Evolutionary conservation across 2,113 vertebrate genomes (phyloP).

Genomic region (Gavialis gangeticus): DNA sequence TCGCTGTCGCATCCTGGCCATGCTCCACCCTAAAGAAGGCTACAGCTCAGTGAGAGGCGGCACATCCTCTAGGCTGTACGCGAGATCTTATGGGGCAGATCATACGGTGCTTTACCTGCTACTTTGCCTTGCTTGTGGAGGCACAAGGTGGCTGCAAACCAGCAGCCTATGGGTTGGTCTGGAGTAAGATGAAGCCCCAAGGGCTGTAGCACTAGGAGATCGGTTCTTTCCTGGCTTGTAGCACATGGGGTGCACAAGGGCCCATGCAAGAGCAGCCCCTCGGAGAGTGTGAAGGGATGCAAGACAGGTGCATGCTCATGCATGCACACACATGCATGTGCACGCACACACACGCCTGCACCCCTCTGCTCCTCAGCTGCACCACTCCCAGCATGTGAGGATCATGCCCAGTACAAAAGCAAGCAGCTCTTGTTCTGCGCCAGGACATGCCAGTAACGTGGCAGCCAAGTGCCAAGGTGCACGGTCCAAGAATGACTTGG

Average conservation of each 20-base stretch:
- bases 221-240: neutral
- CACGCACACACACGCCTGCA: neutral
- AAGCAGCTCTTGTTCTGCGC: neutral
- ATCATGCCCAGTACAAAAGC: neutral
- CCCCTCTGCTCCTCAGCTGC: neutral
- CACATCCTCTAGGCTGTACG: neutral
- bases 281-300: rapidly evolving
- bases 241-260: neutral
- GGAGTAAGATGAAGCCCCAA: neutral
- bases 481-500: neutral
- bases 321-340: neutral
- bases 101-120: neutral
- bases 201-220: too few species aligned
- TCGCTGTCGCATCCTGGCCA: neutral
- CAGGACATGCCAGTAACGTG: neutral
- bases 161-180: neutral
- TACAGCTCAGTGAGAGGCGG: neutral
- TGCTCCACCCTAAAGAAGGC: neutral
- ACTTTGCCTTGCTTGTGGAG: neutral
- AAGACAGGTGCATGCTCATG: neutral
- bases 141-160: neutral
- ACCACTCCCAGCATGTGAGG: neutral
- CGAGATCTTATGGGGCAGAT: neutral
- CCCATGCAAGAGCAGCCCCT: rapidly evolving
- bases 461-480: neutral